These are phyloP conservation scores for Eurystomus glaucurus DNA, from an alignment of 2,797 vertebrate genomes.

Conservation along the genomic window DNA sequence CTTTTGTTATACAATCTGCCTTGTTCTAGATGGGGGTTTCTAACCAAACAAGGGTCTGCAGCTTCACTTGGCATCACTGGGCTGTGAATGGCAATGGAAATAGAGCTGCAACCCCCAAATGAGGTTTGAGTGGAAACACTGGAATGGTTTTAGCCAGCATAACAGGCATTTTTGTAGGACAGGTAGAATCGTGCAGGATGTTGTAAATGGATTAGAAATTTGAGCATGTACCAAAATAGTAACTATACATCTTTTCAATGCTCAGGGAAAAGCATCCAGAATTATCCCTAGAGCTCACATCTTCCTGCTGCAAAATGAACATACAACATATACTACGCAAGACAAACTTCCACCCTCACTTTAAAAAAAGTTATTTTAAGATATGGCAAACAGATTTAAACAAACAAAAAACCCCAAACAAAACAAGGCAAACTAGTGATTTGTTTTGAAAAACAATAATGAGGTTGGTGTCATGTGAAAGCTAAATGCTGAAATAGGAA, in stretches of 20 bases:
- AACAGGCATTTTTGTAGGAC: neutral
- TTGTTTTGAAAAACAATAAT: neutral
- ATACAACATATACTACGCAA: neutral
- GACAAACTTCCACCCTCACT: neutral
- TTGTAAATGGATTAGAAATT: neutral
- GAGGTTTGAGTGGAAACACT: neutral
- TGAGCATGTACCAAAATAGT: neutral
- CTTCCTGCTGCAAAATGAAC: conserved; percentile 12
- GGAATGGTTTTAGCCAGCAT: neutral
- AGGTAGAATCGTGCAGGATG: neutral
- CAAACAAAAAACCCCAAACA: neutral
- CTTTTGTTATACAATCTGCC: neutral
- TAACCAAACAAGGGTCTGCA: neutral
- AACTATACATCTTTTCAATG: neutral
- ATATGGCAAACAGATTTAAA: neutral
- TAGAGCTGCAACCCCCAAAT: neutral
- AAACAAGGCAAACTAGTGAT: neutral
- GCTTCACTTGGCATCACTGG: neutral
- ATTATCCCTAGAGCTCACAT: neutral
- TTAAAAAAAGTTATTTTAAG: neutral
- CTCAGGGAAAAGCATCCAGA: neutral
- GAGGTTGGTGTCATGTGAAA: neutral
- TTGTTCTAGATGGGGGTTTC: neutral
- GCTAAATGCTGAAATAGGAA: neutral
- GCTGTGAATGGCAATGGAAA: neutral